A percentile compares a stretch with the other conserved stretches of the same genome.
These are phyloP conservation scores for Sapajus apella DNA, from an alignment of 2,113 vertebrate genomes.

Conservation along the genomic window DNA sequence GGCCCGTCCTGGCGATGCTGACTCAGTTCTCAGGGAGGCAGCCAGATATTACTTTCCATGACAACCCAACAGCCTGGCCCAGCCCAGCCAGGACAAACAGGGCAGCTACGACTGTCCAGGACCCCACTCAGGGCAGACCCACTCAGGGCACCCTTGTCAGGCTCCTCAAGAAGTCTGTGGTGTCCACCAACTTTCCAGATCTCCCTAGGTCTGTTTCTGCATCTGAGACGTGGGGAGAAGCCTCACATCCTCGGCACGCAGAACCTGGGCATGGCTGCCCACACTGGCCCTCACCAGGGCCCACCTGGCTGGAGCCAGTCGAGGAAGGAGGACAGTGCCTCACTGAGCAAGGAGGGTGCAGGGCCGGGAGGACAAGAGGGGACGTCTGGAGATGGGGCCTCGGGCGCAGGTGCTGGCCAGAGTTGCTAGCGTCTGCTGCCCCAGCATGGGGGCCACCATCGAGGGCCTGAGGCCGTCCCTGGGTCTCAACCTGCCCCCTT, in stretches of 20 bases:
- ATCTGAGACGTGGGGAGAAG: neutral
- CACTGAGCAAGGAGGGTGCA: accelerated
- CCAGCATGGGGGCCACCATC: accelerated
- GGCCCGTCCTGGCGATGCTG: neutral
- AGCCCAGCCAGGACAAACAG: neutral
- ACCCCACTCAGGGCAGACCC: neutral
- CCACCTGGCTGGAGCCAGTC: accelerated
- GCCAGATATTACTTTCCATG: slow-evolving; percentile 40
- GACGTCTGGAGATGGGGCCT: neutral
- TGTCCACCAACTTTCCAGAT: accelerated
- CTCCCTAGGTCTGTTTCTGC: neutral
- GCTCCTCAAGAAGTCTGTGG: accelerated
- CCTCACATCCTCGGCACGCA: neutral
- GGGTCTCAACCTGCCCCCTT: neutral
- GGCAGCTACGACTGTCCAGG: neutral
- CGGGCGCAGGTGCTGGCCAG: neutral
- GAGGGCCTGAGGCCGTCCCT: neutral
- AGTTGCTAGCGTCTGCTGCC: neutral
- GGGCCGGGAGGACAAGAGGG: neutral
- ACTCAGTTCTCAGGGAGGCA: neutral
- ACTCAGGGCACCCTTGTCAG: accelerated
- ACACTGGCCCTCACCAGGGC: accelerated
- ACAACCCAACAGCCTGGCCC: neutral
- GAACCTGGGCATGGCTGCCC: neutral
- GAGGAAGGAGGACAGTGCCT: neutral